A percentile compares a stretch with the other conserved stretches of the same genome.
Conservation (phyloP, 2,888 invertebrate genomes). For the Nomada hirtipes region DNA sequence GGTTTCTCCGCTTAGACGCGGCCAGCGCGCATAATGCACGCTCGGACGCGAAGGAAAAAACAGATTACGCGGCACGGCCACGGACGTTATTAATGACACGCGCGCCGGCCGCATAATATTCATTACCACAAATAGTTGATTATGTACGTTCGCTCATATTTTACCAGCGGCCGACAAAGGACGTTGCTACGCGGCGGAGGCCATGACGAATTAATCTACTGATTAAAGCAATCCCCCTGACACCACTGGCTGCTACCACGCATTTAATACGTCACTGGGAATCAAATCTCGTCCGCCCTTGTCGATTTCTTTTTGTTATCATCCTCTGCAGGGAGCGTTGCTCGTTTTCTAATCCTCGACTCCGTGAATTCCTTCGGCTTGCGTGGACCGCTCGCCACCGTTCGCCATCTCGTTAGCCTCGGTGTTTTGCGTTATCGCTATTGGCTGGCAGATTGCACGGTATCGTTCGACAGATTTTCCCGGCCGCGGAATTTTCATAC, state of each 20-base stretch:
- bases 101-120: constrained; percentile 82
- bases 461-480: constrained; percentile 18
- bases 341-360: constrained; percentile 11
- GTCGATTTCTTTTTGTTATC: constrained; percentile 75
- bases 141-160: constrained; percentile 82
- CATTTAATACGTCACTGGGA: constrained; percentile 82
- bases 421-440: constrained; percentile 13
- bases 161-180: constrained; percentile 83
- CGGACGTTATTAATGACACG: constrained; percentile 82
- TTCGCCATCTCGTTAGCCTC: constrained; percentile 37
- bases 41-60: constrained; percentile 43
- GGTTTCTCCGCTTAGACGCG: constrained; percentile 57
- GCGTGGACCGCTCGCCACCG: not conserved
- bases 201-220: constrained; percentile 84
- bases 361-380: constrained; percentile 40
- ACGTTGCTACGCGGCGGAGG: constrained; percentile 79
- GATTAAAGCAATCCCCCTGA: constrained; percentile 83
- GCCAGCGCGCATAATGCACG: constrained; percentile 49
- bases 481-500: constrained; percentile 10
- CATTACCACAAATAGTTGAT: constrained; percentile 84
- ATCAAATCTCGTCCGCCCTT: constrained; percentile 78
- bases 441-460: constrained; percentile 9
- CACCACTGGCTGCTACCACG: constrained; percentile 81
- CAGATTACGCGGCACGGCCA: constrained; percentile 68
- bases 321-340: constrained; percentile 60